These are phyloP conservation scores for Toxotes lorentzi DNA, from an alignment of 2,797 vertebrate genomes.

Conservation along the genomic window DNA sequence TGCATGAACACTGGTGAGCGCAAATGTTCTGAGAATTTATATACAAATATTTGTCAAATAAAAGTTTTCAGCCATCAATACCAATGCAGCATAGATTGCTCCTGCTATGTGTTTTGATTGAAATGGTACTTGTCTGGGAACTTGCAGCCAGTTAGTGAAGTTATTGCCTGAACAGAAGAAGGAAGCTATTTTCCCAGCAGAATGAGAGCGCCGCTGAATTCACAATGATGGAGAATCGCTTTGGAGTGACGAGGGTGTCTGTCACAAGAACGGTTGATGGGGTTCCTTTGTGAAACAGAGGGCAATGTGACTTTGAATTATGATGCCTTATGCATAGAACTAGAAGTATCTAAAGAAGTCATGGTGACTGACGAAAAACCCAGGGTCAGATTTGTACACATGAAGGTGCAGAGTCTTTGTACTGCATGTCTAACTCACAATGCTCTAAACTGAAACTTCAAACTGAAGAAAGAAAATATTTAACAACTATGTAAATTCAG, in stretches of 20 bases:
- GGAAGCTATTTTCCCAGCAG: constrained; percentile 70
- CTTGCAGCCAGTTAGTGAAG: constrained; percentile 62
- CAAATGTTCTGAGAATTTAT: constrained; percentile 46
- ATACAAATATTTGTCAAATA: constrained; percentile 57
- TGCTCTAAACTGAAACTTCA: not conserved
- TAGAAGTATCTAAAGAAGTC: constrained; percentile 52
- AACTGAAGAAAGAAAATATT: not conserved
- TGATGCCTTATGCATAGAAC: constrained; percentile 43
- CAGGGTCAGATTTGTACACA: constrained; percentile 50
- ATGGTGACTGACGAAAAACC: constrained; percentile 35
- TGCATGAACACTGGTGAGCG: constrained; percentile 39
- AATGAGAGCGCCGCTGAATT: constrained; percentile 63
- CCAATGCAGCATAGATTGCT: constrained; percentile 40
- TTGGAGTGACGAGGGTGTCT: constrained; percentile 66
- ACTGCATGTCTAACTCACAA: constrained; percentile 25
- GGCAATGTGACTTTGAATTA: constrained; percentile 71
- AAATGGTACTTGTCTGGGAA: constrained; percentile 69
- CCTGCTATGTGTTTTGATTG: constrained; percentile 61
- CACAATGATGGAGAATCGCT: constrained; percentile 63
- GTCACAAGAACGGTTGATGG: constrained; percentile 62
- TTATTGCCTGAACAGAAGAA: constrained; percentile 68
- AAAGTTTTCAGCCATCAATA: constrained; percentile 58
- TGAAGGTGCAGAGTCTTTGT: constrained; percentile 13
- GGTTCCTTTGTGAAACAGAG: constrained; percentile 61
- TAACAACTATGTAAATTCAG: not conserved